Conservation (phyloP, 2,113 vertebrate species). For the Heterotilapia buettikoferi region DNA sequence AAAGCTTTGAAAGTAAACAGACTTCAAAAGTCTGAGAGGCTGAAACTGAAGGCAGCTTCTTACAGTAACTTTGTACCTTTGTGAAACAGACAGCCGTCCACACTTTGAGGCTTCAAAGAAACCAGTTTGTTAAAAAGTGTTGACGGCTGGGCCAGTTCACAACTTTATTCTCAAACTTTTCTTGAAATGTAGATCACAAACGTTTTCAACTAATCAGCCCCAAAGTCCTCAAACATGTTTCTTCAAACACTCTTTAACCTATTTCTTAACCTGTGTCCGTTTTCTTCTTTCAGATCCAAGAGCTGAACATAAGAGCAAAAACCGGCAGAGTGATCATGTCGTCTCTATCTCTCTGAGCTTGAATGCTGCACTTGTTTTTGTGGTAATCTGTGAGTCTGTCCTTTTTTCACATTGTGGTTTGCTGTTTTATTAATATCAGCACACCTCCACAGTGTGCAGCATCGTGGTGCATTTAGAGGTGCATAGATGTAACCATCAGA, state of each 20-base stretch:
- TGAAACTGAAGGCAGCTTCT: background rate
- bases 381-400: background rate
- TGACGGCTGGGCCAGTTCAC: background rate
- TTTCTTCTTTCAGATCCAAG: background rate
- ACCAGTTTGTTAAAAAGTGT: background rate
- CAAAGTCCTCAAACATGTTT: background rate
- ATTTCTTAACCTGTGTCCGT: background rate
- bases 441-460: background rate
- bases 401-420: background rate
- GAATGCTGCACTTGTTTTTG: background rate
- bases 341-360: background rate
- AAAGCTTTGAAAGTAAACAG: accelerated
- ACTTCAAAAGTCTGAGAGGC: accelerated
- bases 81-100: background rate
- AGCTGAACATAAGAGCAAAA: background rate
- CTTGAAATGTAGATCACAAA: background rate
- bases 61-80: background rate
- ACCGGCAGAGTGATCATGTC: accelerated
- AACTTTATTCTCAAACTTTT: background rate
- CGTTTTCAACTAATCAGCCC: accelerated
- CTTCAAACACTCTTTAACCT: background rate
- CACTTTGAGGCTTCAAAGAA: background rate
- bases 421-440: background rate
- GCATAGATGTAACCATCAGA: background rate
- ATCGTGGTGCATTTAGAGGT: background rate